A percentile compares a stretch with the other conserved stretches of the same genome.
Conservation (phyloP, 2,113 vertebrate species). For the Loxodonta africana region DNA sequence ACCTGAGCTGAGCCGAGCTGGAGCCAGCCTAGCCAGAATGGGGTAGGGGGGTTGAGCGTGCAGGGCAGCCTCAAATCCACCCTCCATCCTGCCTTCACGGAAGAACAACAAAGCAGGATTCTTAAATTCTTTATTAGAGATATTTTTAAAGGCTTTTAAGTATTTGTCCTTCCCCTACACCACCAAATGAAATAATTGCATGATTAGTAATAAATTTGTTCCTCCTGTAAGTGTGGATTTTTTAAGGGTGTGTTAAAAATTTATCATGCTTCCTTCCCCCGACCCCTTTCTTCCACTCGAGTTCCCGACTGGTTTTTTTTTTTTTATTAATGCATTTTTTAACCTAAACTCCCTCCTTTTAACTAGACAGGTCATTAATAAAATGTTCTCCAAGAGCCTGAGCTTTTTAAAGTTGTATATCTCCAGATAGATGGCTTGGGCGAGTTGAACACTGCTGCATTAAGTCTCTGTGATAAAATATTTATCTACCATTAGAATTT, state of each 20-base stretch:
- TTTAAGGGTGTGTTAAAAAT: constrained; percentile 83
- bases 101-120: background rate
- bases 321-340: constrained; percentile 85
- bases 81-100: background rate
- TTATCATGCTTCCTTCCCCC: constrained; percentile 77
- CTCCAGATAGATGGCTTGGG: constrained; percentile 77
- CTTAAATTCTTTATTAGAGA: constrained; percentile 70
- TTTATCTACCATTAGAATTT: constrained; percentile 81
- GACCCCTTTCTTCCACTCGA: constrained; percentile 67
- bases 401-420: constrained; percentile 85
- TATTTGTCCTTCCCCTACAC: constrained; percentile 36
- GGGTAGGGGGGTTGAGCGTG: too few relatives aligned
- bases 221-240: constrained; percentile 63
- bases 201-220: constrained; percentile 82
- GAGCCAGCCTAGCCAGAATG: background rate
- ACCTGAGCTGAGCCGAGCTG: background rate
- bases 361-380: constrained; percentile 88
- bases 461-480: constrained; percentile 84
- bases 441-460: constrained; percentile 51
- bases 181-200: constrained; percentile 76
- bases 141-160: constrained; percentile 68
- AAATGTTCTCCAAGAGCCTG: constrained; percentile 75
- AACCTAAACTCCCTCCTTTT: constrained; percentile 82
- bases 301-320: constrained; percentile 57
- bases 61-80: rapidly evolving